Conservation (phyloP, 2,888 invertebrate genomes). For the Watsonalla cultraria region DNA sequence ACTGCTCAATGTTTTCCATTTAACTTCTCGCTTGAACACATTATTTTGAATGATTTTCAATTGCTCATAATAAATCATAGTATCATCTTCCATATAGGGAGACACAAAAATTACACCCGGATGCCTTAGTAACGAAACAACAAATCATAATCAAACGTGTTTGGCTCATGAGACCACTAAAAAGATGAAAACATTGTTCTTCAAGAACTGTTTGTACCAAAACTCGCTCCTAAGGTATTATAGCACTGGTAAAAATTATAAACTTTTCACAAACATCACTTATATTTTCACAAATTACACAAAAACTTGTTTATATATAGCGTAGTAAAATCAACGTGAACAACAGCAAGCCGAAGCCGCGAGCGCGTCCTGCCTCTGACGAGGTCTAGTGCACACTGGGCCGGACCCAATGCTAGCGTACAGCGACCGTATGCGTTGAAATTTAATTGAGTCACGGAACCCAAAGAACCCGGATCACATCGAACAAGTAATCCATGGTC, state of each 20-base stretch:
- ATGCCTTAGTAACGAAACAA: constrained; percentile 72
- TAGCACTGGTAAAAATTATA: constrained; percentile 33
- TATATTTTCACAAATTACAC: constrained; percentile 40
- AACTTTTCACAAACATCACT: constrained; percentile 51
- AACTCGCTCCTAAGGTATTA: constrained; percentile 42
- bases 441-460: constrained; percentile 65
- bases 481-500: constrained; percentile 53
- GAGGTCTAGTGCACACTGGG: constrained; percentile 56
- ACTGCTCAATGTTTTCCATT: constrained; percentile 36
- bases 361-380: constrained; percentile 51
- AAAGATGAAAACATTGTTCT: constrained; percentile 40
- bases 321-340: constrained; percentile 42
- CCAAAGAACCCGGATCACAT: constrained; percentile 60
- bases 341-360: constrained; percentile 28
- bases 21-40: constrained; percentile 15
- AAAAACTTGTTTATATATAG: constrained; percentile 49
- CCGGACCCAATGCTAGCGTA: constrained; percentile 27
- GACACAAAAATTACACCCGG: constrained; percentile 55
- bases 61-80: constrained; percentile 11
- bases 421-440: constrained; percentile 47
- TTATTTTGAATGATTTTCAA: constrained; percentile 15
- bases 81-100: constrained; percentile 30
- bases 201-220: constrained; percentile 41
- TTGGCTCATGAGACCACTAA: constrained; percentile 57
- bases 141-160: constrained; percentile 69